These are phyloP conservation scores for Leptinotarsa defecta DNA, from an alignment of 1,140 invertebrate species.

Conservation along the genomic window DNA sequence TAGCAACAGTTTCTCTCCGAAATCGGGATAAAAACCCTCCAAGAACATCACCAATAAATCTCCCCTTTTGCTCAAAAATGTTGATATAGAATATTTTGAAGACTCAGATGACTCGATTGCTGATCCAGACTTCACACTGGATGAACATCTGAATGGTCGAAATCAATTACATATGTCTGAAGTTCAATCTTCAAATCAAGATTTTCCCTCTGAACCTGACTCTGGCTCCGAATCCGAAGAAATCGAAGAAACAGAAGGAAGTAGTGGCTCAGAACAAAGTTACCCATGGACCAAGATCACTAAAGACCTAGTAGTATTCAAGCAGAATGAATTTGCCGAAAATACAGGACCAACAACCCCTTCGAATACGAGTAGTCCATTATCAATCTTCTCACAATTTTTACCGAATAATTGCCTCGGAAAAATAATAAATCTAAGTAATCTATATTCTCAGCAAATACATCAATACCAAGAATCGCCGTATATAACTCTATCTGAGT, in stretches of 20 bases:
- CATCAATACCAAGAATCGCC: no score
- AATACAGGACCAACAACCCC: not conserved
- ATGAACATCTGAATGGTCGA: no score
- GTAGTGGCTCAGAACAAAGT: not conserved
- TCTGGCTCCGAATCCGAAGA: not conserved
- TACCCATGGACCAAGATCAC: not conserved
- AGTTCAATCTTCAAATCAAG: not conserved
- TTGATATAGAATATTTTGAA: no score
- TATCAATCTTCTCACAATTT: not conserved
- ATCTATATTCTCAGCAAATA: not conserved
- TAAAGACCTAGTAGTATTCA: not conserved
- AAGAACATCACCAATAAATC: no score
- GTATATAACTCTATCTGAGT: no score
- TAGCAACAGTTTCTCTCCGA: no score
- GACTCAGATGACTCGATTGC: no score
- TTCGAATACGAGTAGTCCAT: slow-evolving; percentile 4
- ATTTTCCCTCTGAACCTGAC: not conserved
- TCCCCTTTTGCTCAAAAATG: no score
- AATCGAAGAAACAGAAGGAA: not conserved
- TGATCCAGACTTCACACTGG: no score
- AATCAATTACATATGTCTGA: not conserved
- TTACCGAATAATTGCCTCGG: not conserved
- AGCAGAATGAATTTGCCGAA: not conserved
- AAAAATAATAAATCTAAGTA: not conserved
- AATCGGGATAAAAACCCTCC: no score